These are phyloP conservation scores for Aricia artaxerxes DNA, from an alignment of 2,888 invertebrate species.

Conservation along the genomic window DNA sequence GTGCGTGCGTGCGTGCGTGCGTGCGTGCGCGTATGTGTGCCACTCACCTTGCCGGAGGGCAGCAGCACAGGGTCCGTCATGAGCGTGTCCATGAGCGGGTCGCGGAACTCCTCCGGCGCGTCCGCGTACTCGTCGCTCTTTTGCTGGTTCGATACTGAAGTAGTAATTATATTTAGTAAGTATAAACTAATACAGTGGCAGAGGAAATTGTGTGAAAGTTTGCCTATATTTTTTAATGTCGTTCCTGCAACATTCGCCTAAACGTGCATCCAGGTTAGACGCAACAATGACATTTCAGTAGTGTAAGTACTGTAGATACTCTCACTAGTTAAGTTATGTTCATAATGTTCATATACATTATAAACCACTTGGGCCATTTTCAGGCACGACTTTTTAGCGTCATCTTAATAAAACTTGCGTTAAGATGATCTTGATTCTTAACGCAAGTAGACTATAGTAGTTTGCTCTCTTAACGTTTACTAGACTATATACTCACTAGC, in stretches of 20 bases:
- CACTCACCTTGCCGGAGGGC: constrained; percentile 87
- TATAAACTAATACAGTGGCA: no score
- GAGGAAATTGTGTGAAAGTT: background rate
- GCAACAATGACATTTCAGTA: no score
- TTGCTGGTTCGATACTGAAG: constrained; percentile 87
- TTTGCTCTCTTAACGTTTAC: no score
- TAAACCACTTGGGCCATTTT: no score
- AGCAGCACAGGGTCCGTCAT: constrained; percentile 97
- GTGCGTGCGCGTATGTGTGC: background rate
- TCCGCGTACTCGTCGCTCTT: constrained; percentile 96
- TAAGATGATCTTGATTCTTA: no score
- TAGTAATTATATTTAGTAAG: constrained; percentile 6
- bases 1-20: background rate
- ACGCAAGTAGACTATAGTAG: no score
- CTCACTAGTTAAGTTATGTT: no score
- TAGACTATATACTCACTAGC: constrained; percentile 64
- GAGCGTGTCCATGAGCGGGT: constrained; percentile 97
- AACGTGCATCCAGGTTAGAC: no score
- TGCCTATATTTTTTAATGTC: background rate
- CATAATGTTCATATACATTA: no score
- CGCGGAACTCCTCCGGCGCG: constrained; percentile 97
- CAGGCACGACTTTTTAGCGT: no score
- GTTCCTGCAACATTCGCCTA: background rate
- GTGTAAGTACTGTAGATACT: no score
- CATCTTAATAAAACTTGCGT: no score